Evolutionary conservation across 1,140 invertebrate genomes (phyloP).

Genomic region (Thalassaphorura encarpata): DNA sequence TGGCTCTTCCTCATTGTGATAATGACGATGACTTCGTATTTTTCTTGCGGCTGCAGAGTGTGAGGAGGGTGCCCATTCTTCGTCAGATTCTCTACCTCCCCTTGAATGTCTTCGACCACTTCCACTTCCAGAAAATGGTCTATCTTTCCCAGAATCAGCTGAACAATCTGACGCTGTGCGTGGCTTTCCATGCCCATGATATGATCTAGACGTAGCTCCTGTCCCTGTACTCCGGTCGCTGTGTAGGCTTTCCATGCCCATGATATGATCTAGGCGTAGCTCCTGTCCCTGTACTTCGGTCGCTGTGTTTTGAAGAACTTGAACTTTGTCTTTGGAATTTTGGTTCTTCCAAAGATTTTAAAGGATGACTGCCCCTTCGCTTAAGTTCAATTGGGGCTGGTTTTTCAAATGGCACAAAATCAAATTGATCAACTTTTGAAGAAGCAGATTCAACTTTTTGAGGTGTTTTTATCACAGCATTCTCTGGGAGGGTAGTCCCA

Average conservation of each 20-base stretch:
- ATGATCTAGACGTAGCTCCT: not conserved
- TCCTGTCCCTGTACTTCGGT: slow-evolving; percentile 7
- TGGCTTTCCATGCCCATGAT: not conserved
- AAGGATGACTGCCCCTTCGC: not conserved
- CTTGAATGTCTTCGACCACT: not conserved
- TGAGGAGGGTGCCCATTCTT: slow-evolving; percentile 16
- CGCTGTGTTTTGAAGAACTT: slow-evolving; percentile 30
- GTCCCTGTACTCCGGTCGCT: not conserved
- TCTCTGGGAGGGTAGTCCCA: not conserved
- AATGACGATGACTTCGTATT: too few species aligned
- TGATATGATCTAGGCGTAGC: not conserved
- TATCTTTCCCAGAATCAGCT: slow-evolving; percentile 20
- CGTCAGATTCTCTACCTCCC: slow-evolving; percentile 14
- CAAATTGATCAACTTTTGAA: too few species aligned
- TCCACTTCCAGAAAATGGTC: too few species aligned
- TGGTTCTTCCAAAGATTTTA: not conserved
- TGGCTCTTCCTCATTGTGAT: not conserved
- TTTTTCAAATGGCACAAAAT: slow-evolving; percentile 20
- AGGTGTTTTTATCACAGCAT: too few species aligned
- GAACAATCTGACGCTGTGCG: slow-evolving; percentile 26
- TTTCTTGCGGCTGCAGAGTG: too few species aligned
- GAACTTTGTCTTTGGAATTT: slow-evolving; percentile 30
- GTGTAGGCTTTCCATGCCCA: not conserved
- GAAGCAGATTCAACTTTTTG: not conserved
- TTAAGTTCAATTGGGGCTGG: slow-evolving; percentile 4